Evolutionary conservation across 2,113 vertebrate species (phyloP).

Genomic region (Oncorhynchus kisutch): DNA sequence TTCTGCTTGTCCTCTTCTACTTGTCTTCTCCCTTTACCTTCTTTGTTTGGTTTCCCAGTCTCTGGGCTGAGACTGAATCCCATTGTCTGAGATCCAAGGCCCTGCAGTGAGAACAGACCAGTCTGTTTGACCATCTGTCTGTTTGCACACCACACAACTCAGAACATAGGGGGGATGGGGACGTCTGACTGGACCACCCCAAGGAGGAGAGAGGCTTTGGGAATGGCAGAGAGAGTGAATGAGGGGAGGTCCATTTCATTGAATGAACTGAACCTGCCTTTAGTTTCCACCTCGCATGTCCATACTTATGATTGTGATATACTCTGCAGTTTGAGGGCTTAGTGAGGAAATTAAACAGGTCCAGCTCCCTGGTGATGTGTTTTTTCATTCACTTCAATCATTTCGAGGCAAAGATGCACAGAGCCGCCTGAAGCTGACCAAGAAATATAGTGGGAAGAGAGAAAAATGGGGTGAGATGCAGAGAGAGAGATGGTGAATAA

Average conservation of each 20-base stretch:
- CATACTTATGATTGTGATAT: no score
- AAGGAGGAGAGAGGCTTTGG: no score
- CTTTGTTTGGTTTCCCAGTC: conserved; percentile 53
- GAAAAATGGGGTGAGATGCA: background rate
- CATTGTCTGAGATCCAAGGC: conserved; percentile 62
- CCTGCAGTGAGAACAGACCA: conserved; percentile 49
- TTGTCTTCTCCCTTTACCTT: conserved; percentile 43
- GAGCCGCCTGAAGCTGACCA: background rate
- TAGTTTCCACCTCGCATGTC: no score
- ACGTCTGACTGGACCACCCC: background rate
- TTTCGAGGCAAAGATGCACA: background rate
- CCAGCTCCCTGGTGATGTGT: no score
- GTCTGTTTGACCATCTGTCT: conserved; percentile 59
- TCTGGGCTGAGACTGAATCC: conserved; percentile 35
- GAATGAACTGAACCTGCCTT: conserved; percentile 27
- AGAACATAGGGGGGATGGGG: conserved; percentile 22
- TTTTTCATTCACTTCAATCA: background rate
- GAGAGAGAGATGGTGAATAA: background rate
- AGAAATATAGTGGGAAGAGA: conserved; percentile 2
- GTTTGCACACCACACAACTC: conserved; percentile 19
- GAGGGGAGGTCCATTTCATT: no score
- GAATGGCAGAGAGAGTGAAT: no score
- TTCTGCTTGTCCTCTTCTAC: background rate
- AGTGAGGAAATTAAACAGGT: no score
- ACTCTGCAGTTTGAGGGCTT: no score